Evolutionary conservation across 53 echinoderm and acorn worm species (phyloP).

Genomic region (Stichopus horrens): DNA sequence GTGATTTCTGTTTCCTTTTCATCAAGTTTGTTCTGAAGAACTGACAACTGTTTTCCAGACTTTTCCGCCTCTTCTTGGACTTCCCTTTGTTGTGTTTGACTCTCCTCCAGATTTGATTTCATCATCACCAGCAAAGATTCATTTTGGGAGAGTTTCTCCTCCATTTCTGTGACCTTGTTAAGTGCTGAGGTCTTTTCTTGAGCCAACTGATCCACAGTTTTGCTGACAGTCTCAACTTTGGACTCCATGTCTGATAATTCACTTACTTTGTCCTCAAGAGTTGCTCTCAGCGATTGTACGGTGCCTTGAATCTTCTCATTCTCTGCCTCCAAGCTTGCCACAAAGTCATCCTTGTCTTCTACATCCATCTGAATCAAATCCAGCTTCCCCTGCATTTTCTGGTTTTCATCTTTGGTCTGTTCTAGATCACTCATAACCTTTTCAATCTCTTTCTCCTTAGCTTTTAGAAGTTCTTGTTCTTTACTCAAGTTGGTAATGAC

Average conservation of each 20-base stretch:
- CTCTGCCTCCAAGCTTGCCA: slow-evolving; percentile 55
- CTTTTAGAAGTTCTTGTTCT: slow-evolving; percentile 61
- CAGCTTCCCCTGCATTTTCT: slow-evolving; percentile 66
- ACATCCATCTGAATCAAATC: slow-evolving; percentile 88
- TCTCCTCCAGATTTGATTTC: slow-evolving; percentile 48
- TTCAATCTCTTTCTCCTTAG: slow-evolving; percentile 58
- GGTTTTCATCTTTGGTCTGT: slow-evolving; percentile 56
- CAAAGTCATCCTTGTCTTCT: slow-evolving; percentile 73
- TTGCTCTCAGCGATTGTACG: slow-evolving; percentile 44
- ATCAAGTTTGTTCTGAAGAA: slow-evolving; percentile 1
- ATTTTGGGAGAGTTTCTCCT: slow-evolving; percentile 45
- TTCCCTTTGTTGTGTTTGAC: slow-evolving; percentile 36
- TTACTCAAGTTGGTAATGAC: slow-evolving; percentile 37
- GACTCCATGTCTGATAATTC: slow-evolving; percentile 36
- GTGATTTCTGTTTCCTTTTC: slow-evolving; percentile 11
- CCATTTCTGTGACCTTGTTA: slow-evolving; percentile 23
- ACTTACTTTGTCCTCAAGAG: slow-evolving; percentile 2
- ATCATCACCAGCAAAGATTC: slow-evolving; percentile 31
- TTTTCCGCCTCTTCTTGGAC: slow-evolving; percentile 48
- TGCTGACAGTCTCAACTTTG: slow-evolving; percentile 48
- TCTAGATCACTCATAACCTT: slow-evolving; percentile 50
- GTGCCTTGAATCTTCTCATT: slow-evolving; percentile 55
- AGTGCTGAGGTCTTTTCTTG: slow-evolving; percentile 38
- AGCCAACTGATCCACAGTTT: slow-evolving; percentile 45
- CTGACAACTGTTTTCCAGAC: not conserved